These are phyloP conservation scores for Anarsia innoxiella DNA, from an alignment of 2,888 invertebrate genomes.

Conservation along the genomic window DNA sequence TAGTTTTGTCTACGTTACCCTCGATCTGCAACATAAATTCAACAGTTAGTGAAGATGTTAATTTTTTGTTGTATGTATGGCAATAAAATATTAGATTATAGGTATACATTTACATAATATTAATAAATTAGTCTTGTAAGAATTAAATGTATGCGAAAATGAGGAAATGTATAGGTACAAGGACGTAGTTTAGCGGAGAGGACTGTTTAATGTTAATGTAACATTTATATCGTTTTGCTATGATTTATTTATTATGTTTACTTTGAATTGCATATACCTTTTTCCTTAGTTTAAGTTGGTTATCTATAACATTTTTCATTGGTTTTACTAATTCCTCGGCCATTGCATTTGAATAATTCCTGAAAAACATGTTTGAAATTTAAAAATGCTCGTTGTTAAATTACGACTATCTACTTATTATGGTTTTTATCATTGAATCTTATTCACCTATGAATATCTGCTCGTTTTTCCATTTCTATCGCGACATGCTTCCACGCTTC, in stretches of 20 bases:
- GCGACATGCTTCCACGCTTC: slow-evolving; percentile 95
- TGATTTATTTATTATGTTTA: too few species aligned
- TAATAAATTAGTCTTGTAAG: neutral
- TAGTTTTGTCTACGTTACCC: slow-evolving; percentile 88
- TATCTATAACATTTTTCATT: slow-evolving; percentile 81
- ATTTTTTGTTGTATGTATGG: too few species aligned
- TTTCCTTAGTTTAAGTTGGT: slow-evolving; percentile 82
- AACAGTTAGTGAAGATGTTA: too few species aligned
- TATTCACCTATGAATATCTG: slow-evolving; percentile 86
- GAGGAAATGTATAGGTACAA: too few species aligned
- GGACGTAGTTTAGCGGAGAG: too few species aligned
- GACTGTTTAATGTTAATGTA: too few species aligned
- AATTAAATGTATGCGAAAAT: neutral
- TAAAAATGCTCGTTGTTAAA: neutral
- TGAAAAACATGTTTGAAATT: slow-evolving; percentile 39
- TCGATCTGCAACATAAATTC: slow-evolving; percentile 80
- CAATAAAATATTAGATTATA: too few species aligned
- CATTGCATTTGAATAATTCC: slow-evolving; percentile 85
- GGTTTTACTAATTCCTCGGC: slow-evolving; percentile 94
- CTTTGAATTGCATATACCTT: too few species aligned
- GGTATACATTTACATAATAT: too few species aligned
- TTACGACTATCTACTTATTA: neutral
- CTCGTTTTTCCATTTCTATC: slow-evolving; percentile 92
- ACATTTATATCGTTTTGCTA: too few species aligned
- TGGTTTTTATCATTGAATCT: neutral